These are phyloP conservation scores for Drosophila micromelanica DNA, from an alignment of 1,140 invertebrate genomes.

Conservation along the genomic window DNA sequence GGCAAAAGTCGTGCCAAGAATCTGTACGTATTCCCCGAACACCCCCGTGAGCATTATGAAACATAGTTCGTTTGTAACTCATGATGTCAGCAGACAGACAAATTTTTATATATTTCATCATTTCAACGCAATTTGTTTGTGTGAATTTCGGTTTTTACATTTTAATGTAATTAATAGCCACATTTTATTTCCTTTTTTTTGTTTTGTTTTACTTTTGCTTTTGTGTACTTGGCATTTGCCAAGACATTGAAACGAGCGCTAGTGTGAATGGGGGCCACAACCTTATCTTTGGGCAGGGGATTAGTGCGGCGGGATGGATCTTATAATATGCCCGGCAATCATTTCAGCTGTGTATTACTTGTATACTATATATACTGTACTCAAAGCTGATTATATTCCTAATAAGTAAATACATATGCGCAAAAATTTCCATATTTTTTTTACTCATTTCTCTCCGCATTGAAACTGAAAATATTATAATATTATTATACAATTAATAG, in stretches of 20 bases:
- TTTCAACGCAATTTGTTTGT: slow-evolving; percentile 23
- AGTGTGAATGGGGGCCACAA: background rate
- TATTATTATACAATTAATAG: too few species aligned
- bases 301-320: slow-evolving; percentile 8
- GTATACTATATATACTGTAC: slow-evolving; percentile 1
- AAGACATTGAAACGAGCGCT: slow-evolving; percentile 38
- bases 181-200: slow-evolving; percentile 16
- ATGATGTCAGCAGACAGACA: slow-evolving; percentile 64
- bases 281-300: slow-evolving; percentile 25
- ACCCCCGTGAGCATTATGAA: slow-evolving; percentile 9
- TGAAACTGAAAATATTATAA: background rate
- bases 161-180: slow-evolving; percentile 10
- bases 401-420: background rate
- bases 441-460: background rate
- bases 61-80: slow-evolving; percentile 29
- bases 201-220: slow-evolving; percentile 7
- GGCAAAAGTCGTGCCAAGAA: slow-evolving; percentile 36
- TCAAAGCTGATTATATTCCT: slow-evolving; percentile 16
- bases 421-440: background rate
- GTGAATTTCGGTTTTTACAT: slow-evolving; percentile 21
- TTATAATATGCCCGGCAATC: slow-evolving; percentile 4
- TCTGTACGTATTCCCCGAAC: slow-evolving; percentile 6
- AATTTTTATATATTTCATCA: slow-evolving; percentile 26
- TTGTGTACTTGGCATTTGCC: slow-evolving; percentile 4
- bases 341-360: slow-evolving; percentile 30